Base-by-base conservation (phyloP, 92 coral and sea anemone species). In the Phenganax subtilis region DNA sequence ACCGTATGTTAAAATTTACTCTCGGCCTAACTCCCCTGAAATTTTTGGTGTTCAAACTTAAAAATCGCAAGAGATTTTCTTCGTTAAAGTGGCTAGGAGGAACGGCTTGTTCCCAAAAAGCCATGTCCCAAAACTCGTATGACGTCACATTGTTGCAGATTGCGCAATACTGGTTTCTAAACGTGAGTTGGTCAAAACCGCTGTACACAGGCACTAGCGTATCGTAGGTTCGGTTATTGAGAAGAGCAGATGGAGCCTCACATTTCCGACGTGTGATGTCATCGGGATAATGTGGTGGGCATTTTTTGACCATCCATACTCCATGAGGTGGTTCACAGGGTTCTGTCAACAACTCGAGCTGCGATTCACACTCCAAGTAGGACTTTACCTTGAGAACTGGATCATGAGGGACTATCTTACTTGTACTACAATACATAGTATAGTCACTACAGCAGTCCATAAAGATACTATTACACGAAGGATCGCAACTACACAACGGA, bases 111-210 rank as follows among this genome's bases (percentile, higher is more conserved):
- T 55, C 77, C 59, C 60, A 25, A 58, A 76, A 76, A 25, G 54
- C 2, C 70, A 76, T 57, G 25, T 51, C 67, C 81, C 69, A 57
- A 20, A 76, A 59, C 27, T 76, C 81, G 56, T 76, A 76, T 14
- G 64, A n/a, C n/a, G 56, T 29, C 57, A 76, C 81, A 54, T 76
- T 76, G 27, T 76, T 53, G 54, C 81, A 76, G 8, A 57, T 37
- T 31, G 81, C 70, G 70, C 81, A 76, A 59, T 76, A 76, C 30
- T 76, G 81, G 51, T 76, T 76, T 29, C 81, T 76, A 57, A 57
- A 76, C 11, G 69, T 76, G 10, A 76, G 55, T 25, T 76, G 60
- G 56, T 29, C 60, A 11, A 52, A 51, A 0, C 69, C 55, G 70
- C 81, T 59, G 69, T 57, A 76, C 69, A 76, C 81, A 0, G 81